Base-by-base conservation (phyloP, 2,797 vertebrate genomes). In the Urosaurus nigricauda region DNA sequence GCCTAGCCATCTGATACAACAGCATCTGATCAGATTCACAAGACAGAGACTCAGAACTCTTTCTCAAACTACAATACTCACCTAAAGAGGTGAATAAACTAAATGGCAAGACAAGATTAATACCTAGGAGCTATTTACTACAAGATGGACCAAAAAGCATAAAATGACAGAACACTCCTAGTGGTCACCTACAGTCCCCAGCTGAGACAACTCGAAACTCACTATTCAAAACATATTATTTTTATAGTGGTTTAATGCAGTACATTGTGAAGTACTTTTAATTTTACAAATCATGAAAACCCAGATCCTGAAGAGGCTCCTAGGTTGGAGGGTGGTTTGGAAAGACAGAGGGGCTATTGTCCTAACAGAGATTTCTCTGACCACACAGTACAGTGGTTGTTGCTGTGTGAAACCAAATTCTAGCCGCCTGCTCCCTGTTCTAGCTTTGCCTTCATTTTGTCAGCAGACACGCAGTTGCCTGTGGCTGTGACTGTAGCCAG, bases 311-410 rank as follows among this genome's bases (percentile, higher is more conserved):
- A 79, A 65, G 84, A 79, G 7, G 13, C 51, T 84, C 47, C 82
- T 58, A 37, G 29, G 32, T 60, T 58, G 53, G 51, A 84, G 53
- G 32, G 35, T 58, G 24, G 26, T 70, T 35, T 88, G 26, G 65
- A 84, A 88, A 9, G 17, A 88, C 87, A 88, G 81, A 88, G 17
- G 1, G 4, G 60, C 19, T 47, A 88, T 84, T 88, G 82, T 84
- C 26, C 29, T 43, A n/a, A 60, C 65, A 84, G 29, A 79, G 73
- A 88, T 70, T 84, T 56, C n/a, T 70, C 37, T 58, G 51, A 24
- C 13, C 21, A 71, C 13, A 79, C 68, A 84, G 79, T 88, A 71
- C 51, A 79, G 43, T 84, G 87, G 19, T 58, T 84, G 51, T 84
- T 84, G 47, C 74, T 88, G 70, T 84, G 29, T 88, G 13, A 84